These are phyloP conservation scores for Araneus ventricosus DNA, from an alignment of 1,140 invertebrate species.

Conservation along the genomic window DNA sequence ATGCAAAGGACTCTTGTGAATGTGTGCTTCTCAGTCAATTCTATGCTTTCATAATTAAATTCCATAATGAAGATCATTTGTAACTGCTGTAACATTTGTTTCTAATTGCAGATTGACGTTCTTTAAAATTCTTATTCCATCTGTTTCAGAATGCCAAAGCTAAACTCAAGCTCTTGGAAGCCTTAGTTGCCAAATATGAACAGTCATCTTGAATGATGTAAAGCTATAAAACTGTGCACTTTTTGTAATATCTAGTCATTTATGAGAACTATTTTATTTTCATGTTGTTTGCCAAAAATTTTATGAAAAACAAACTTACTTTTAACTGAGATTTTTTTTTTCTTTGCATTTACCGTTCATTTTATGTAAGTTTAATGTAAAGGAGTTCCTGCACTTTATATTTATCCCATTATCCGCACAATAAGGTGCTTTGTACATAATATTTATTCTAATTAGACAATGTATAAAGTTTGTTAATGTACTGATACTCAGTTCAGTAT, in stretches of 20 bases:
- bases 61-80: no score
- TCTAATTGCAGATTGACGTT: no score
- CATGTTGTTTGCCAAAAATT: neutral
- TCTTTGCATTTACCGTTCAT: slow-evolving; percentile 8
- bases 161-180: slow-evolving; percentile 91
- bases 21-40: no score
- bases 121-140: neutral
- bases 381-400: slow-evolving; percentile 25
- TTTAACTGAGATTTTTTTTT: slow-evolving; percentile 5
- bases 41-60: no score
- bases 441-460: slow-evolving; percentile 45
- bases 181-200: slow-evolving; percentile 90
- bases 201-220: slow-evolving; percentile 42
- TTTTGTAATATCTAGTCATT: slow-evolving; percentile 56
- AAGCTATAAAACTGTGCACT: slow-evolving; percentile 16
- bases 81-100: no score
- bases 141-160: slow-evolving; percentile 87
- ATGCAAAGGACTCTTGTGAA: no score
- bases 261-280: slow-evolving; percentile 32
- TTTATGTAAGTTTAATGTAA: neutral
- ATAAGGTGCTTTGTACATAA: slow-evolving; percentile 55
- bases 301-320: slow-evolving; percentile 3
- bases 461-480: slow-evolving; percentile 41
- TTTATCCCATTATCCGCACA: slow-evolving; percentile 30
- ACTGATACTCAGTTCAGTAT: neutral